Evolutionary conservation across 2,797 vertebrate genomes (phyloP), one percentile per base, ranked within the genome.

Genomic region (Hipposideros larvatus): DNA sequence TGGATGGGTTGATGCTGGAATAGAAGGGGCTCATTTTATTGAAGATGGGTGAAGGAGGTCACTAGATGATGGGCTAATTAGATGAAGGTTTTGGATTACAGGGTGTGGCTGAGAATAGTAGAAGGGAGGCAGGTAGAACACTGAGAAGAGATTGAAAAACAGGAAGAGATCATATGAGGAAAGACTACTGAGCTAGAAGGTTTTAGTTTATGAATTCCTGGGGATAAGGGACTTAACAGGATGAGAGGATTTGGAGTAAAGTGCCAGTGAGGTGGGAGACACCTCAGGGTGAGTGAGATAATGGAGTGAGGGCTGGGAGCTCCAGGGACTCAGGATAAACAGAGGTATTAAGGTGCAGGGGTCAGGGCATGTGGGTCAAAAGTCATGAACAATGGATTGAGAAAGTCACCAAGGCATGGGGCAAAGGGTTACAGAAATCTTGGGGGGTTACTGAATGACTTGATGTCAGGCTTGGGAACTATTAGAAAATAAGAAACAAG

Each of bases 401-500:
- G 28, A 78, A 96, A 95, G 26, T 83, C 73, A 65, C 28, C 22
- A 83, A 70, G 14, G 41, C 31, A 66, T 26, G 18, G 7, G 46
- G n/a, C 34, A 75, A 95, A 89, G 16, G 43, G 26, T 65, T 63
- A 37, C 9, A 85, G 73, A 94, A 82, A 78, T 7, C 43, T 48
- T 80, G 31, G 9, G 28, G 37, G 22, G n/a, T 94, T 22, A 43
- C 18, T 31, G n/a, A 61, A 90, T 26, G 14, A 85, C 71, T 1
- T 70, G 68, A 68, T 61, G 37, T 34, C 75, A 46, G n/a, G 57
- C 75, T 74, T 78, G 95, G 71, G 26, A 95, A 91, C 71, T 63
- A 90, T 53, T 41, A 84, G 57, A 92, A 94, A 95, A 93, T 51
- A 90, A 87, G 78, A 46, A 85, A 93, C 26, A 41, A 75, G 15